Base-by-base conservation (phyloP, 2,797 vertebrate genomes). In the Morelia viridis region DNA sequence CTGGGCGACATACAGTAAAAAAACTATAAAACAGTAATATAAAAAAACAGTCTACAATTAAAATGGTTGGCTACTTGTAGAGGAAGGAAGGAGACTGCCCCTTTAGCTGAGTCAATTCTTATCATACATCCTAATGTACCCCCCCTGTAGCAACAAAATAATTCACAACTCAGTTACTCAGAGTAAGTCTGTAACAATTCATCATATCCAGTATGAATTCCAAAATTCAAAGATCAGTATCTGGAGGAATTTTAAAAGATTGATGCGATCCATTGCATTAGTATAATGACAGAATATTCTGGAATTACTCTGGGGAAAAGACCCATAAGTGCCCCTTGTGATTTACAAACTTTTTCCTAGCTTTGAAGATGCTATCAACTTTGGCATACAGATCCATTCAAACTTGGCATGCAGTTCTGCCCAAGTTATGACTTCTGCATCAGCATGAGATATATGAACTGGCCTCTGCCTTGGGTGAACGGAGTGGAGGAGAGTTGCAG, bases 391-490 rank as follows among this genome's bases (percentile, higher is more conserved):
- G 26, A 64, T 64, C 26, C 26, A 92, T 95, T 97, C 97, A 95
- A 97, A 97, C 96, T 94, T 94, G 93, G 92, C 97, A 93, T 96
- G 94, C 85, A 92, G 96, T 93, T 95, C 91, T 94, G 90, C 91
- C 93, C 94, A 31, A 86, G 94, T 96, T 96, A 94, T 80, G 35
- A 22, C 86, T 92, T 94, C 91, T 88, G 13, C 91, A 95, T 92
- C 85, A 93, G 95, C 96, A 88, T 91, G 93, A 89, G 91, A 91
- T 93, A 94, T 94, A 89, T 93, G 90, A 85, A 93, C 87, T 2
- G 31, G 92, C 93, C 91, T 89, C 92, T 91, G 64, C 24, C 61
- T 64, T 64, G 26, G 24, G 88, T 56, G 28, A 11, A 56, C 2
- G 50, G 90, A 96, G 90, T 88, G 26, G 46, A 28, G 88, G 10